These are phyloP conservation scores for Onchidella celtica DNA, from an alignment of 2,888 invertebrate genomes.

Conservation along the genomic window DNA sequence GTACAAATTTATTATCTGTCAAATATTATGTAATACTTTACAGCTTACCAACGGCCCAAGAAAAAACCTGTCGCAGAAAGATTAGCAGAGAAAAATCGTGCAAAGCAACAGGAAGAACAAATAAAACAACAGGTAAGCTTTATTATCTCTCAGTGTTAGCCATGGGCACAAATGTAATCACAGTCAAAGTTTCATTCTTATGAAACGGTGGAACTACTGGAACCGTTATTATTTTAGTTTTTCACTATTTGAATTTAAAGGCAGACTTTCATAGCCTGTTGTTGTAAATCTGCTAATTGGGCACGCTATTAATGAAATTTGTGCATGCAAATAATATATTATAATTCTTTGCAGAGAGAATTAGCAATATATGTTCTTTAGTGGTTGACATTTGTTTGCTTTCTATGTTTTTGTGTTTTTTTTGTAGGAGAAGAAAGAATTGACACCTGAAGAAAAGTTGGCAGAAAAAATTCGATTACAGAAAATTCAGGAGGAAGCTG, in stretches of 20 bases:
- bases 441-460: conserved; percentile 67
- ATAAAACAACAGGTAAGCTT: conserved; percentile 45
- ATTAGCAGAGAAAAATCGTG: conserved; percentile 90
- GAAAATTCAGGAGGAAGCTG: conserved; percentile 92
- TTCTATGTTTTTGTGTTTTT: not conserved
- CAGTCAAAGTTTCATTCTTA: not conserved
- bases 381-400: not conserved
- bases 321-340: too few relatives aligned
- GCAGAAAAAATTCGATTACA: conserved; percentile 88
- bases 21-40: too few relatives aligned
- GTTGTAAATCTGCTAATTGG: too few relatives aligned
- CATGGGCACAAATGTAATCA: not conserved
- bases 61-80: conserved; percentile 83
- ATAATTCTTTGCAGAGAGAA: too few relatives aligned
- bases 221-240: too few relatives aligned
- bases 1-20: too few relatives aligned
- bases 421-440: conserved; percentile 56
- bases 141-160: not conserved
- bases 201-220: not conserved
- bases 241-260: too few relatives aligned
- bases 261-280: too few relatives aligned
- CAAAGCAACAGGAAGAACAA: conserved; percentile 80
- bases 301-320: too few relatives aligned
- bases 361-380: too few relatives aligned
- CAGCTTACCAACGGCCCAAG: conserved; percentile 84